Evolutionary conservation across 1,140 invertebrate genomes (phyloP).

Genomic region (Cydia strobilella): DNA sequence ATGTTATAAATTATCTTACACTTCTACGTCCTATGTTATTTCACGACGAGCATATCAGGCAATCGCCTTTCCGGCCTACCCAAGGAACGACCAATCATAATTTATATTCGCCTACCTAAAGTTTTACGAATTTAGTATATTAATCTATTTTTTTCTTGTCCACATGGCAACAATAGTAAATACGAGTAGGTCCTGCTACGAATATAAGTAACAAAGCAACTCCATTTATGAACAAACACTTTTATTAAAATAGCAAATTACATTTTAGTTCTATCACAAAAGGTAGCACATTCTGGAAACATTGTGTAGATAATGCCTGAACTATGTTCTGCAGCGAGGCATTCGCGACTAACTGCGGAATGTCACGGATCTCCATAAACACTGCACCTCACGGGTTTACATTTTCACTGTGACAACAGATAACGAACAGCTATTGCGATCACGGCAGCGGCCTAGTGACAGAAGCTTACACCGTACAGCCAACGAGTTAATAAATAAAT

Average conservation of each 20-base stretch:
- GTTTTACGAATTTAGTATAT: slow-evolving; percentile 46
- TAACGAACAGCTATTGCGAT: slow-evolving; percentile 20
- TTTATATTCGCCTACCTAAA: slow-evolving; percentile 54
- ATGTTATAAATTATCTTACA: slow-evolving; percentile 74
- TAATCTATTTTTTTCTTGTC: slow-evolving; percentile 45
- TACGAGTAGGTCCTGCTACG: slow-evolving; percentile 27
- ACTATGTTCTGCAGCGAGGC: slow-evolving; percentile 38
- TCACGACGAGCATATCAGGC: slow-evolving; percentile 69
- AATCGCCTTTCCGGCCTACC: slow-evolving; percentile 64
- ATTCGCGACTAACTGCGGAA: slow-evolving; percentile 42
- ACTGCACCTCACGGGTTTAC: slow-evolving; percentile 30
- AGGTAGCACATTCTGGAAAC: slow-evolving; percentile 37
- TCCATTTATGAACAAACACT: not conserved
- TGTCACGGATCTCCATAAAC: slow-evolving; percentile 42
- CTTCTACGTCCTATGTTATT: slow-evolving; percentile 71
- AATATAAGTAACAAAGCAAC: not conserved
- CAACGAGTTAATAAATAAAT: not conserved
- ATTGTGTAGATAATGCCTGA: slow-evolving; percentile 40
- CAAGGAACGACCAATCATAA: slow-evolving; percentile 64
- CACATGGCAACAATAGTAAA: slow-evolving; percentile 44
- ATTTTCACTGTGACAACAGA: slow-evolving; percentile 16
- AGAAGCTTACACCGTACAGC: not conserved
- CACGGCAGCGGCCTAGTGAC: not conserved
- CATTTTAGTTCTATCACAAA: slow-evolving; percentile 43
- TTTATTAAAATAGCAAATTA: slow-evolving; percentile 41